These are phyloP conservation scores for Desmophyllum pertusum DNA, from an alignment of 92 coral and sea anemone genomes.

Conservation along the genomic window DNA sequence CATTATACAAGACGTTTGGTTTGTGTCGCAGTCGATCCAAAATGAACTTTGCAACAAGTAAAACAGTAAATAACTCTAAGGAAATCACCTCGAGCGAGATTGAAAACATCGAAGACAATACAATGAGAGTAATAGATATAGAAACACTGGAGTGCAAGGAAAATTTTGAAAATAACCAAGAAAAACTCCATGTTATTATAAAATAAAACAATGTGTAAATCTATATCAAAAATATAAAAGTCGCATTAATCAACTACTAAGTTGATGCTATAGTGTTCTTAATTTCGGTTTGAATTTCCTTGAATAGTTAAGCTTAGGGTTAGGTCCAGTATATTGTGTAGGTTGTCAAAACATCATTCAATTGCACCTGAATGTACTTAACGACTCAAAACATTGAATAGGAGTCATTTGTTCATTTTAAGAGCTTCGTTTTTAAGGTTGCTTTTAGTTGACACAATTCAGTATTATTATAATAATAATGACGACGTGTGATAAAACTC, in stretches of 20 bases:
- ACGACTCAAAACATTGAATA: background rate
- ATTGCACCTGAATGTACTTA: background rate
- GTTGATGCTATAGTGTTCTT: background rate
- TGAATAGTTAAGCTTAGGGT: background rate
- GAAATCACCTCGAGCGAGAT: background rate
- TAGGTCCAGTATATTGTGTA: no score
- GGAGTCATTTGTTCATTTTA: background rate
- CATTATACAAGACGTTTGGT: constrained; percentile 39
- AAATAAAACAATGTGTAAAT: background rate
- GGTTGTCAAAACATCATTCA: background rate
- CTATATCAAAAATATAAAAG: background rate
- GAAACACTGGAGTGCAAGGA: background rate
- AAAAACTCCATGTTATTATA: background rate
- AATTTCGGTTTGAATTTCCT: background rate
- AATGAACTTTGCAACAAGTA: background rate
- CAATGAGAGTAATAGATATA: background rate
- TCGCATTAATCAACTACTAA: background rate
- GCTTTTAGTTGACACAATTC: no score
- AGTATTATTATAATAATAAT: no score
- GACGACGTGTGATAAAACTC: background rate
- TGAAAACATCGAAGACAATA: background rate
- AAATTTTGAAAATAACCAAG: background rate
- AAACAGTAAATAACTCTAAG: background rate
- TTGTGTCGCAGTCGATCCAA: constrained; percentile 18
- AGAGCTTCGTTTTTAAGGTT: background rate